Evolutionary conservation across 2,888 invertebrate species (phyloP), one percentile per base, ranked within the genome.

Genomic region (Tipula unca): DNA sequence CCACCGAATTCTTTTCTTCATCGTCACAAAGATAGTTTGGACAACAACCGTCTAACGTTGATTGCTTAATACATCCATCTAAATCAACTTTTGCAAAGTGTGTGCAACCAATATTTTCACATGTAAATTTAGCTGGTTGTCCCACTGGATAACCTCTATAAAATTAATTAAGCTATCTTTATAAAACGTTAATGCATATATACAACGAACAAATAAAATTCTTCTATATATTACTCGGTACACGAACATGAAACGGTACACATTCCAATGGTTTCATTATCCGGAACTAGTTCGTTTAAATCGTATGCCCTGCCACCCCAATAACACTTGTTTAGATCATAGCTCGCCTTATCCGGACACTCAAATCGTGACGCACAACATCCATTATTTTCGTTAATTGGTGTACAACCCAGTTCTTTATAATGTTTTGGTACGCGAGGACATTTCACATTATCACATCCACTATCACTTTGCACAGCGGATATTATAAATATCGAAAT

Each of bases 1-100:
- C 91, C 90, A 86, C 92, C 93, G 0, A 90, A 91, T 86, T 90
- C 90, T 42, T 39, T 42, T 25, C 25, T 29, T 42, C 87, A 3
- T 20, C 69, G 69, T 69, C 69, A 25, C 69, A 69, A 3, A 69
- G 3, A 69, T 25, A 69, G 1, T 69, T 25, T 82, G 87, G 87
- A 29, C 86, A 86, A 85, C 88, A 88, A 29, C 82, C 87, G 1
- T 36, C 36, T 85, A 42, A 85, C n/a, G 29, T 42, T n/a, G 36
- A 36, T 25, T 39, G 32, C 1, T 84, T 35, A 20, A 36, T 13
- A 25, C 84, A 84, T 14, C 36, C 36, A 0, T 13, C 8, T 84
- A 84, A 84, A 36, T 36, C 36, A 3, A 8, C 4, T 0, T 10
- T 8, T n/a, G 20, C 0, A 20, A 84, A 84, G 5, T 32, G 36